These are phyloP conservation scores for Drosophila eugracilis DNA, from an alignment of 1,140 invertebrate species.

Conservation along the genomic window DNA sequence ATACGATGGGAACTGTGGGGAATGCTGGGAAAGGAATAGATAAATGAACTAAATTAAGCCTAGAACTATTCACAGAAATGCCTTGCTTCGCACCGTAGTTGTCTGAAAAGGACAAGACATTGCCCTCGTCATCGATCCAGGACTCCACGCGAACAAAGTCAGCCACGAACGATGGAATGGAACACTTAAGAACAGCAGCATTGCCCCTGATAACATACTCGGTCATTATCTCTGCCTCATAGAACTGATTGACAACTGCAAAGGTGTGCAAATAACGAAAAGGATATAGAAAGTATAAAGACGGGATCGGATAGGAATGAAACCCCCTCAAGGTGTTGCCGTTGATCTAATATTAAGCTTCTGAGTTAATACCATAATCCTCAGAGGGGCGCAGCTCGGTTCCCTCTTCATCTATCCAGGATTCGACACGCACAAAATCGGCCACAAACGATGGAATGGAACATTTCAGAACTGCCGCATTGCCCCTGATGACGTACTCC, in stretches of 20 bases:
- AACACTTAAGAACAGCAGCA: slow-evolving; percentile 92
- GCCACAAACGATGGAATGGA: slow-evolving; percentile 89
- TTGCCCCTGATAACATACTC: slow-evolving; percentile 93
- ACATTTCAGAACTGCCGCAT: slow-evolving; percentile 89
- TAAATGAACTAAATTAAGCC: slow-evolving; percentile 23
- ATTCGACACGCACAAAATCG: slow-evolving; percentile 89
- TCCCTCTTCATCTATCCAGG: slow-evolving; percentile 87
- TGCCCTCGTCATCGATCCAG: slow-evolving; percentile 90
- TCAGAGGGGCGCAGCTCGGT: slow-evolving; percentile 85
- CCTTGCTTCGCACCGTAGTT: slow-evolving; percentile 86
- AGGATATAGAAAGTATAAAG: slow-evolving; percentile 31
- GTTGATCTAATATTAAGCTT: background rate
- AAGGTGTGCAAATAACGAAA: slow-evolving; percentile 13
- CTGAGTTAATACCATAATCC: slow-evolving; percentile 85
- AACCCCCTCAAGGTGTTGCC: slow-evolving; percentile 20
- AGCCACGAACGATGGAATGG: slow-evolving; percentile 92
- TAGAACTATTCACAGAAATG: slow-evolving; percentile 27
- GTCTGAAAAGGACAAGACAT: slow-evolving; percentile 86
- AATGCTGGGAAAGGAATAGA: slow-evolving; percentile 5
- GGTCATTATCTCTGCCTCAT: slow-evolving; percentile 91
- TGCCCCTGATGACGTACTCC: slow-evolving; percentile 89
- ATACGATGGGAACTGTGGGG: background rate
- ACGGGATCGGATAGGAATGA: slow-evolving; percentile 12
- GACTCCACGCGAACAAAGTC: slow-evolving; percentile 92
- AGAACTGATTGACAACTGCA: slow-evolving; percentile 92